Percentiles rank a stretch among this genome's conserved stretches.
Conservation (phyloP, 1,140 invertebrate genomes). For the Glomeris maerens region DNA sequence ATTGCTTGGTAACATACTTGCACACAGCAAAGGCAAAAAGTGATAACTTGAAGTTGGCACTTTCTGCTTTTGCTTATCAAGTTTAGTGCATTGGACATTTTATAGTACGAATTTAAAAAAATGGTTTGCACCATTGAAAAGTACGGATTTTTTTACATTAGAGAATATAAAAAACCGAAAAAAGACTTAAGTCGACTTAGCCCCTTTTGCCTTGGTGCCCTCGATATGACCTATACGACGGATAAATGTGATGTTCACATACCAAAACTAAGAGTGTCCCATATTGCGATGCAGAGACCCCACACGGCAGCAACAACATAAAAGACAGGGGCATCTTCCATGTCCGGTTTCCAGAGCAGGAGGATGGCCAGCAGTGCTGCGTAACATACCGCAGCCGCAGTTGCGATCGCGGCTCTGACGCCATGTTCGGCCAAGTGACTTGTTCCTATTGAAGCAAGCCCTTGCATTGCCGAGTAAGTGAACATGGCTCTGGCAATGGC, state of each 20-base stretch:
- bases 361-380: conserved; percentile 30
- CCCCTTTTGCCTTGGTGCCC: too few species aligned
- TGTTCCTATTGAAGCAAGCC: conserved; percentile 27
- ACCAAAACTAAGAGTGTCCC: conserved; percentile 35
- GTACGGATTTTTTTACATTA: too few species aligned
- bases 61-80: too few species aligned
- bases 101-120: too few species aligned
- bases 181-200: too few species aligned
- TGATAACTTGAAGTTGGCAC: too few species aligned
- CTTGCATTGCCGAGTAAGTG: conserved; percentile 29
- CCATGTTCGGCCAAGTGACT: conserved; percentile 30
- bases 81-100: too few species aligned
- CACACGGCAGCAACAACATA: conserved; percentile 33
- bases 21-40: too few species aligned
- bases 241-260: conserved; percentile 17
- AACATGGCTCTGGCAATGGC: conserved; percentile 32
- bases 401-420: conserved; percentile 29
- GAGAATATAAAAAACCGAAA: too few species aligned
- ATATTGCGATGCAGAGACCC: conserved; percentile 34
- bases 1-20: too few species aligned
- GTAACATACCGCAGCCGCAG: conserved; percentile 27
- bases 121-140: too few species aligned
- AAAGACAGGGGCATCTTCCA: conserved; percentile 31
- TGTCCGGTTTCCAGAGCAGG: conserved; percentile 29
- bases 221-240: too few species aligned